These are phyloP conservation scores for Lerema accius DNA, from an alignment of 1,140 invertebrate species.

Conservation along the genomic window DNA sequence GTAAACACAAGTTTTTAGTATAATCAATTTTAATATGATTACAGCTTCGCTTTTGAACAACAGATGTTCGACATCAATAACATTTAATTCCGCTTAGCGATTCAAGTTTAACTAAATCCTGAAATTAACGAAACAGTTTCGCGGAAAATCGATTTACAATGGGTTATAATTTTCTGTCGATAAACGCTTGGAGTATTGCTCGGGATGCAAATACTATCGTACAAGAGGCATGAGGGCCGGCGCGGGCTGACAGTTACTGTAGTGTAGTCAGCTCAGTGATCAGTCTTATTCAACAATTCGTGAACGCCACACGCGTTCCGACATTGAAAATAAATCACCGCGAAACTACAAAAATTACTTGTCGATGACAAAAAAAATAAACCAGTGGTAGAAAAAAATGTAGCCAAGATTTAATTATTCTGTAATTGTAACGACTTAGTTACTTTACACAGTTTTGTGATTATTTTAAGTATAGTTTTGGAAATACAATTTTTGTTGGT, in stretches of 20 bases:
- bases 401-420: no score
- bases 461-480: no score
- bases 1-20: not conserved
- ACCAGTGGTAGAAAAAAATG: no score
- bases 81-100: constrained; percentile 1
- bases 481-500: no score
- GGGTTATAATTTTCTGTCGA: not conserved
- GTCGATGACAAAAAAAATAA: not conserved
- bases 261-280: no score
- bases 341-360: not conserved
- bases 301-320: not conserved
- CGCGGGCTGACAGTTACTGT: no score
- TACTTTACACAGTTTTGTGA: no score
- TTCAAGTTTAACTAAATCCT: not conserved
- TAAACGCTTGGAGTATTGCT: not conserved
- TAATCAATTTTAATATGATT: not conserved
- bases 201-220: not conserved
- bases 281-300: not conserved
- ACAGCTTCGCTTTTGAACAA: not conserved
- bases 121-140: constrained; percentile 3
- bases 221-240: not conserved
- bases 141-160: constrained; percentile 11
- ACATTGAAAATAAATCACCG: constrained; percentile 4
- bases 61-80: not conserved
- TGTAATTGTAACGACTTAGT: no score